phyloP scores from a whole-genome alignment of 1,140 invertebrate genomes.

The Neocloeon triangulifer region DNA sequence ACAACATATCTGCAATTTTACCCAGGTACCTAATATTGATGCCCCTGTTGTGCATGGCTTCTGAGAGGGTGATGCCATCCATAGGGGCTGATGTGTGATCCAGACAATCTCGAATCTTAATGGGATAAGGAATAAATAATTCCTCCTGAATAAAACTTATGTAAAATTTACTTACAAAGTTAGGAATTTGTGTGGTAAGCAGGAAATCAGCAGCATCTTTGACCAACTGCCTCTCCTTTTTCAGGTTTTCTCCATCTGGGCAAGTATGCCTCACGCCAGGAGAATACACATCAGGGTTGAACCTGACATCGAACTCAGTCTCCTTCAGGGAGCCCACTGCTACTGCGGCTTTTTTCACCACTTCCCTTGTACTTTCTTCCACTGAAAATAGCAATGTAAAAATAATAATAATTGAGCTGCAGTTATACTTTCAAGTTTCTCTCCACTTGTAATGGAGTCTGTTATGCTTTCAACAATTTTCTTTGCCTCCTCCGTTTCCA shows the following conservation, averaged over 20 bases:
- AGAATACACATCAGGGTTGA: slow-evolving; percentile 96
- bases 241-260: slow-evolving; percentile 34
- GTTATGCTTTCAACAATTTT: slow-evolving; percentile 79
- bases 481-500: slow-evolving; percentile 68
- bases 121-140: too few species aligned
- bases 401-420: slow-evolving; percentile 4
- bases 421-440: slow-evolving; percentile 51
- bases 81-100: slow-evolving; percentile 82
- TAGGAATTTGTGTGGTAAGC: slow-evolving; percentile 77
- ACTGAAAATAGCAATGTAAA: slow-evolving; percentile 20
- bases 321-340: slow-evolving; percentile 85
- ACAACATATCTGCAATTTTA: slow-evolving; percentile 55
- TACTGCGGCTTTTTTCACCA: slow-evolving; percentile 67
- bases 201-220: slow-evolving; percentile 91
- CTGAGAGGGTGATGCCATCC: slow-evolving; percentile 84
- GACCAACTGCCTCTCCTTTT: slow-evolving; percentile 68
- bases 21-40: slow-evolving; percentile 95
- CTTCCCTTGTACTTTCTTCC: slow-evolving; percentile 69
- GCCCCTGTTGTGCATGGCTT: slow-evolving; percentile 78
- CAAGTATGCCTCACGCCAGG: slow-evolving; percentile 72
- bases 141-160: too few species aligned
- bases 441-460: slow-evolving; percentile 52
- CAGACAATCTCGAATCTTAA: slow-evolving; percentile 68
- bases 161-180: slow-evolving; percentile 78
- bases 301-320: slow-evolving; percentile 86